Conservation (phyloP, 1,140 invertebrate genomes). For the Chironomus tepperi region DNA sequence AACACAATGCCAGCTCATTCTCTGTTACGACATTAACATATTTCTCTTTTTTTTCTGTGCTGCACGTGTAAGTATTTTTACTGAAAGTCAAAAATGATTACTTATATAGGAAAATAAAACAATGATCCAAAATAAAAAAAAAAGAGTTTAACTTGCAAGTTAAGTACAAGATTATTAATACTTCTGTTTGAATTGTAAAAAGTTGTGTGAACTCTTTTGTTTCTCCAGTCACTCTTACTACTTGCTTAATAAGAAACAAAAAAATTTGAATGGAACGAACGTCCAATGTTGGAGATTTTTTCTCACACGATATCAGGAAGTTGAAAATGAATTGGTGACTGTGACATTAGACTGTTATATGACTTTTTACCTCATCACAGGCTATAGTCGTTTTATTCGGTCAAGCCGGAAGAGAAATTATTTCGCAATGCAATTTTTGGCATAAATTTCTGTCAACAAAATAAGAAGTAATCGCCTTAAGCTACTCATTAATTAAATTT, state of each 20-base stretch:
- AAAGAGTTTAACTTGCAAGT: no score
- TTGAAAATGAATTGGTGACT: background rate
- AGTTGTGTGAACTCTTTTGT: background rate
- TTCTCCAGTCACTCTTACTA: background rate
- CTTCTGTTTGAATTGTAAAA: background rate
- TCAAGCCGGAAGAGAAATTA: no score
- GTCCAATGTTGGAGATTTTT: background rate
- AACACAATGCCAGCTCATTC: no score
- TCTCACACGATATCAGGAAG: background rate
- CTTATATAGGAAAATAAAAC: no score
- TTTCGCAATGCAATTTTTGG: no score
- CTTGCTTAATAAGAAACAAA: no score
- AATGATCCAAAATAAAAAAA: no score
- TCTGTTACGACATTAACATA: no score
- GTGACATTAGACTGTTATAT: slow-evolving; percentile 7
- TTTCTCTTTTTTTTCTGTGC: no score
- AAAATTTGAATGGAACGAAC: background rate
- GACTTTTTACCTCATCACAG: background rate
- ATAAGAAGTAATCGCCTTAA: background rate
- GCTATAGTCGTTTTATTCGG: background rate
- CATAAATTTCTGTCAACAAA: background rate
- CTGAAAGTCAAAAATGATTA: no score
- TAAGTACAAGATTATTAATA: no score
- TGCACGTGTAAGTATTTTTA: no score
- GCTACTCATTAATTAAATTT: slow-evolving; percentile 7